These are phyloP conservation scores for Pentamera pediparva DNA, from an alignment of 53 echinoderm and acorn worm species.

Conservation along the genomic window DNA sequence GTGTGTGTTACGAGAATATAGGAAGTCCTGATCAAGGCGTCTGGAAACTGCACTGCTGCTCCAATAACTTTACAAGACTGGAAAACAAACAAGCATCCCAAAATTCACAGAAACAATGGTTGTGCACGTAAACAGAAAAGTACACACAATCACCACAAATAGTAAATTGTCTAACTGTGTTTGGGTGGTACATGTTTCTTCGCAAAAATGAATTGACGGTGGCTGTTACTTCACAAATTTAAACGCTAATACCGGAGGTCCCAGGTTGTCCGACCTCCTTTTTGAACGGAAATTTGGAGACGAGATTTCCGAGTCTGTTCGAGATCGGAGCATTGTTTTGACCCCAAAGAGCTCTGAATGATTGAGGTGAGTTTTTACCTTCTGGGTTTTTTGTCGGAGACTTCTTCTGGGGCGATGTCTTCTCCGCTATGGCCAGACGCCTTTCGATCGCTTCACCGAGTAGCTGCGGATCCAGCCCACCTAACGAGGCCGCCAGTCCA, in stretches of 20 bases:
- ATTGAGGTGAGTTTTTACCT: conserved; percentile 58
- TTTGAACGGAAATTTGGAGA: conserved; percentile 79
- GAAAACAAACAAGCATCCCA: too few species aligned
- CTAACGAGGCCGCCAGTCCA: conserved; percentile 12
- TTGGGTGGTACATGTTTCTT: too few species aligned
- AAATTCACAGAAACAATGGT: too few species aligned
- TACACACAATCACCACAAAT: too few species aligned
- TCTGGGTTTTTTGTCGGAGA: conserved; percentile 49
- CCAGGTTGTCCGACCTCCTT: conserved; percentile 40
- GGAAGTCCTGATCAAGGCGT: too few species aligned
- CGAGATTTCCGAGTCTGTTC: conserved; percentile 60
- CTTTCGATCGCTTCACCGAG: conserved; percentile 95
- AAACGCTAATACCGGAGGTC: conserved; percentile 20
- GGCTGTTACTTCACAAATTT: too few species aligned
- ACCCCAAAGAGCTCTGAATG: conserved; percentile 64
- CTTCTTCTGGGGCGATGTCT: conserved; percentile 32
- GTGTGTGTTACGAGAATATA: too few species aligned
- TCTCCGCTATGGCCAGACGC: conserved; percentile 57
- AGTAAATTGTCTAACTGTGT: too few species aligned
- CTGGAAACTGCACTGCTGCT: too few species aligned
- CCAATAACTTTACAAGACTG: too few species aligned
- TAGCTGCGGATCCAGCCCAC: conserved; percentile 76
- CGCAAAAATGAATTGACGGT: too few species aligned
- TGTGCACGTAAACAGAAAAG: too few species aligned
- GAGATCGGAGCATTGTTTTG: conserved; percentile 63